Conservation (phyloP, 35 echinoderm and acorn worm species). For the Ptychodera flava region DNA sequence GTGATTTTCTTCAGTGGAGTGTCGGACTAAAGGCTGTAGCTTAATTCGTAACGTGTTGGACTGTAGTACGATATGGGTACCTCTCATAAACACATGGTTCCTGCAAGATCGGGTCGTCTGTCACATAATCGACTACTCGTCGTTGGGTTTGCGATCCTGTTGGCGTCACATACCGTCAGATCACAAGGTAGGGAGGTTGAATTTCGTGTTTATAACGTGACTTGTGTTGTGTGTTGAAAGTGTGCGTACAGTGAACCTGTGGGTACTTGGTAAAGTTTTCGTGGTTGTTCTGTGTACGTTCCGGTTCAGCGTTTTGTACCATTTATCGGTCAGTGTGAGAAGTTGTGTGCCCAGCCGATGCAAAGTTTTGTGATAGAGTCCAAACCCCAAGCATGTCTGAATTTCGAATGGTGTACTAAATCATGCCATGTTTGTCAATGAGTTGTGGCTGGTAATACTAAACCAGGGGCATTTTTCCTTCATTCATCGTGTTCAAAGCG, state of each 20-base stretch:
- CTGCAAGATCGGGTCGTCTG: not conserved
- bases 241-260: too few species aligned
- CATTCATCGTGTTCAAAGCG: not conserved
- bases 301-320: too few species aligned
- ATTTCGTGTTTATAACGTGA: not conserved
- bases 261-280: too few species aligned
- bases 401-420: not conserved
- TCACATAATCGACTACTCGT: not conserved
- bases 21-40: not conserved
- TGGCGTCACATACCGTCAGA: not conserved
- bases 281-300: too few species aligned
- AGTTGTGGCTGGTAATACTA: not conserved
- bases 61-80: not conserved
- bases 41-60: not conserved
- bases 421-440: not conserved
- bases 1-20: not conserved
- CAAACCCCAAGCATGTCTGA: not conserved
- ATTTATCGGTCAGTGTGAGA: too few species aligned
- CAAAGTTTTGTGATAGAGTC: not conserved
- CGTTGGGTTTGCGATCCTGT: not conserved
- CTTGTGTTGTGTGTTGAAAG: not conserved
- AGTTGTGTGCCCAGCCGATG: too few species aligned
- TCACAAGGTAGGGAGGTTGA: not conserved
- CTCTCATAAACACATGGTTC: not conserved
- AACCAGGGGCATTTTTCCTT: not conserved